Evolutionary conservation across 2,113 vertebrate species (phyloP), one percentile per base, ranked within the genome.

Genomic region (Oncorhynchus masou): DNA sequence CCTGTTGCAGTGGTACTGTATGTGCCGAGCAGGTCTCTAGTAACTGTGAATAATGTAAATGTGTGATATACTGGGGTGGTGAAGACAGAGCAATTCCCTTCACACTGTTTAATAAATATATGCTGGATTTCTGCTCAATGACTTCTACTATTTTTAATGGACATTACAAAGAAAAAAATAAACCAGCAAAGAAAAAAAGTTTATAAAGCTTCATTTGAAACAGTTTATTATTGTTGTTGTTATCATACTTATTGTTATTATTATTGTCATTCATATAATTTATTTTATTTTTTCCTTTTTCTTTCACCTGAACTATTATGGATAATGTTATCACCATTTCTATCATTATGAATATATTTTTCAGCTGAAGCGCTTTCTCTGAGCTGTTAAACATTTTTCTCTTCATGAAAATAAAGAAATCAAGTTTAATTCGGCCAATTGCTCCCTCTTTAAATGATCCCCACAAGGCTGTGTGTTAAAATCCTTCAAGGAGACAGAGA

Each of bases 21-120:
- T 11, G 85, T 83, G 81, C 71, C 25, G 77, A 85, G 74, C 74
- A 86, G 73, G 68, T 85, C 80, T 83, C 66, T 81, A 81, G 71
- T 93, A 92, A 94, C 95, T 96, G 95, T 97, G 95, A 97, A 97
- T 95, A 92, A 86, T 94, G 92, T 95, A 94, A 89, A 93, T 91
- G 86, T 88, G 89, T 81, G 81, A 80, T 70, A 85, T 70, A 24
- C 73, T 45, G 54, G 73, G 75, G 78, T 71, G 59, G 79, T 69
- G 57, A 78, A 77, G 25, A 65, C 15, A 24, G 68, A 70, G 15
- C 51, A 49, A 70, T 66, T 75, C 72, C 60, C 72, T 81, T 87
- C 51, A 68, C 68, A 70, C 83, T 81, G 71, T 79, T 74, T 72
- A 73, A 85, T 81, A 45, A 83, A 87, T 86, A 86, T 85, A 84